phyloP scores from a whole-genome alignment of 2,797 vertebrate genomes.

The Cossypha niveicapilla region DNA sequence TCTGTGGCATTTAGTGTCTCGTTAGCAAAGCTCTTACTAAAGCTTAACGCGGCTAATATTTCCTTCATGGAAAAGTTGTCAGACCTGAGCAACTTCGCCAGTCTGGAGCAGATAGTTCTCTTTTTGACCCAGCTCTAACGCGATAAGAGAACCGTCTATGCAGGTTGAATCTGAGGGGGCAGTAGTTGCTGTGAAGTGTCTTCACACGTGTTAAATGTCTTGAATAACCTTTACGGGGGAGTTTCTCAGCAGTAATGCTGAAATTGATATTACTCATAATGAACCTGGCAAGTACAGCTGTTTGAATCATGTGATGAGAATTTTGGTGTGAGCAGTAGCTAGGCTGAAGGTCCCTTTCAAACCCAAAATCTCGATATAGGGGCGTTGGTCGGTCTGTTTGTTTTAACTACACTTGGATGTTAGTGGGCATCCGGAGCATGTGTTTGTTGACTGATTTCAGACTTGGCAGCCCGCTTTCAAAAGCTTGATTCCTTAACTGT shows the following conservation, averaged over 20 bases:
- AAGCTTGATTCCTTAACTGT: not conserved
- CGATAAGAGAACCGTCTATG: fast-evolving
- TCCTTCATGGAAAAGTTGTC: not conserved
- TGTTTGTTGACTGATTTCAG: not conserved
- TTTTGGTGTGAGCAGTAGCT: not conserved
- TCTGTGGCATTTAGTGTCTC: not conserved
- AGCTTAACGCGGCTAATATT: fast-evolving
- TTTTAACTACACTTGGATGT: not conserved
- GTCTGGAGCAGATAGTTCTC: not conserved
- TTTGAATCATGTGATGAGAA: not conserved
- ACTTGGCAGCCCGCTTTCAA: not conserved
- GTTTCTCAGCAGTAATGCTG: not conserved
- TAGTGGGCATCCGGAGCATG: not conserved
- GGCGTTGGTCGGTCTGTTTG: not conserved
- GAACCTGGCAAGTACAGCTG: not conserved
- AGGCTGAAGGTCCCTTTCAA: not conserved
- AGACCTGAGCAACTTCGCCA: not conserved
- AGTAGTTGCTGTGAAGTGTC: not conserved
- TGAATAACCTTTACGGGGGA: not conserved
- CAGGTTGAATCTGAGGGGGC: too few species aligned
- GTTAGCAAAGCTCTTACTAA: fast-evolving
- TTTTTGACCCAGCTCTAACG: fast-evolving
- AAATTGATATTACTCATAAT: not conserved
- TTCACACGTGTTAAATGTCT: not conserved
- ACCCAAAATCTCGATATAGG: fast-evolving